Evolutionary conservation across 2,797 vertebrate genomes (phyloP).

Genomic region (Arrhamphus sclerolepis): DNA sequence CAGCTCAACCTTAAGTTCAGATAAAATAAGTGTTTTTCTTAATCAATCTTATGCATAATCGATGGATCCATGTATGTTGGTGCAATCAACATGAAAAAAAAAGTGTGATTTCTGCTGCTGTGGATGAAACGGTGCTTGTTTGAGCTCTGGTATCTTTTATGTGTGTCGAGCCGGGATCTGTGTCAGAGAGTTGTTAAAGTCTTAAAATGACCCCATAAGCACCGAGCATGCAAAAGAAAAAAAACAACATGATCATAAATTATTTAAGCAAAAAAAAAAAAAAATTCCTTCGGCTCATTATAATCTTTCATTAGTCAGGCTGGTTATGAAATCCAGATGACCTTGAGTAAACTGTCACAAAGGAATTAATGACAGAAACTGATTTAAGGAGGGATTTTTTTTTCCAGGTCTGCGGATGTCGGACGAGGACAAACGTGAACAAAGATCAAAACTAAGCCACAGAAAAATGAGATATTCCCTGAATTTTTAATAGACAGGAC

Average conservation of each 20-base stretch:
- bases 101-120: too few relatives aligned
- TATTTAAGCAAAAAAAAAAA: conserved; percentile 54
- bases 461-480: conserved; percentile 33
- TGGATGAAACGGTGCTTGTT: conserved; percentile 6
- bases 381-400: conserved; percentile 19
- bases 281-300: conserved; percentile 47
- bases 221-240: conserved; percentile 24
- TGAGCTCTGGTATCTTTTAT: conserved; percentile 17
- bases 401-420: conserved; percentile 36
- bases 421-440: conserved; percentile 42
- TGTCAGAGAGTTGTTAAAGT: conserved; percentile 44
- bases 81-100: background rate
- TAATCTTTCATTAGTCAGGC: conserved; percentile 20
- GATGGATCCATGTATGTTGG: background rate
- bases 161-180: conserved; percentile 40
- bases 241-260: conserved; percentile 46
- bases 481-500: conserved; percentile 45
- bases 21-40: background rate
- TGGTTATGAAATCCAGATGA: conserved; percentile 19
- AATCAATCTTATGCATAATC: background rate
- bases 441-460: conserved; percentile 21
- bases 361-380: conserved; percentile 25
- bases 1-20: background rate
- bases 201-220: conserved; percentile 45
- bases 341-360: conserved; percentile 5